phyloP scores from a whole-genome alignment of 2,113 vertebrate genomes.

The Speoplatyrhinus poulsoni region DNA sequence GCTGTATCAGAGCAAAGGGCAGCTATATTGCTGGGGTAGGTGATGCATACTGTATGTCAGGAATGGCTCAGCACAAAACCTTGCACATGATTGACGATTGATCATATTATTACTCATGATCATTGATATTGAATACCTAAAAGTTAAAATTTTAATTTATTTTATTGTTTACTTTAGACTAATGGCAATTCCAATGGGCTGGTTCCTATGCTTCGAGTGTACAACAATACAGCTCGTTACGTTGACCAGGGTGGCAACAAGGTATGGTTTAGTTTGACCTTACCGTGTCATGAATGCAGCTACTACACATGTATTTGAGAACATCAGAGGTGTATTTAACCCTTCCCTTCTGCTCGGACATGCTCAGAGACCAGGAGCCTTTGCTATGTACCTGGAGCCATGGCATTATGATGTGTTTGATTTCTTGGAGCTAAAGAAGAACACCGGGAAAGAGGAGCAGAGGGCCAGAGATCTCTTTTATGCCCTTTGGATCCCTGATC shows the following conservation, averaged over 20 bases:
- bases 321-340: neutral
- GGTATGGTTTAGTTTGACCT: constrained; percentile 66
- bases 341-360: neutral
- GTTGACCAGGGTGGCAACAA: constrained; percentile 98
- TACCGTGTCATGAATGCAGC: neutral
- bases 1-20: constrained; percentile 93
- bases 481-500: constrained; percentile 96
- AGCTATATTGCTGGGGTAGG: constrained; percentile 97
- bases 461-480: constrained; percentile 95
- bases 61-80: neutral
- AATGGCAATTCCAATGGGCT: constrained; percentile 94
- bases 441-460: constrained; percentile 96
- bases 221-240: constrained; percentile 96
- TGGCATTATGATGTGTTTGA: constrained; percentile 97
- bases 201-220: constrained; percentile 95
- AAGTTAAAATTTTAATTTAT: neutral
- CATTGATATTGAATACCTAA: neutral
- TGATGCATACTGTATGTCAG: neutral
- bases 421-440: constrained; percentile 96
- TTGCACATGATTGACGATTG: neutral
- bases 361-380: constrained; percentile 90
- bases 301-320: neutral
- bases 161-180: constrained; percentile 77
- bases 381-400: constrained; percentile 95
- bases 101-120: neutral